Evolutionary conservation across 2,113 vertebrate species (phyloP).

Genomic region (Oryctolagus cuniculus): mOryCun1.1 NC_091443.1:440501-441000

Average conservation of each 20-base stretch:
- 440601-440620: background rate
- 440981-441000: background rate
- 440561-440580: background rate
- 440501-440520: background rate
- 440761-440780: no score
- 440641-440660: background rate
- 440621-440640: background rate
- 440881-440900: rapidly evolving
- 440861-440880: background rate
- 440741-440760: no score
- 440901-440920: background rate
- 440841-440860: no score
- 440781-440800: no score
- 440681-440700: background rate
- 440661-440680: background rate
- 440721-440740: no score
- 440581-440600: background rate
- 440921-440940: background rate
- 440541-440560: background rate
- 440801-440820: no score
- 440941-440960: no score
- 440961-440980: no score
- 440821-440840: no score
- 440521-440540: no score
- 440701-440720: no score